phyloP scores from a whole-genome alignment of 2,888 invertebrate genomes.

The Mactromeris polynyma region DNA sequence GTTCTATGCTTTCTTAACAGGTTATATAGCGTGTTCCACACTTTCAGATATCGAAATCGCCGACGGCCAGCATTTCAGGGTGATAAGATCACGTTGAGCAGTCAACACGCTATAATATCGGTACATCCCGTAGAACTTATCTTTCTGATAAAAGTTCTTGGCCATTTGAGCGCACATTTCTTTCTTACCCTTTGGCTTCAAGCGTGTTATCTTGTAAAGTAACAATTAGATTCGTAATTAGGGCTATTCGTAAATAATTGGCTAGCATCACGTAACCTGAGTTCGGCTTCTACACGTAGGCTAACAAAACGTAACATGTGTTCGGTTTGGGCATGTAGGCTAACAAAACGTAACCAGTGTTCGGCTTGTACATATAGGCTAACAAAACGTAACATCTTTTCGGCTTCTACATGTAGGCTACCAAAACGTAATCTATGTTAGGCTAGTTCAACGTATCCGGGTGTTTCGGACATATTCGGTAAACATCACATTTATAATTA shows the following conservation, averaged over 20 bases:
- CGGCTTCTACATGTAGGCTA: too few relatives aligned
- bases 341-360: too few relatives aligned
- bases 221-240: not conserved
- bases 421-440: too few relatives aligned
- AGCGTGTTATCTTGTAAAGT: not conserved
- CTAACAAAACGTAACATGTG: too few relatives aligned
- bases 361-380: too few relatives aligned
- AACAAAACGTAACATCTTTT: too few relatives aligned
- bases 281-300: too few relatives aligned
- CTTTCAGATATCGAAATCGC: not conserved
- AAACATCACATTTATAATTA: too few relatives aligned
- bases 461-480: too few relatives aligned
- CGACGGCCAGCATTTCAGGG: constrained; percentile 3
- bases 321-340: too few relatives aligned
- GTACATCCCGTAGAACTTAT: not conserved
- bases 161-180: not conserved
- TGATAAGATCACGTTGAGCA: not conserved
- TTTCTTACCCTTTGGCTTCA: not conserved
- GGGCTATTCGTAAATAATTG: not conserved
- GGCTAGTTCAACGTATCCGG: too few relatives aligned
- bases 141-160: not conserved
- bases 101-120: not conserved
- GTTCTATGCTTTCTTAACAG: not conserved
- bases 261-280: not conserved
- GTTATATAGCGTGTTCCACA: not conserved